phyloP scores from a whole-genome alignment of 2,113 vertebrate genomes.

The Colossoma macropomum region DNA sequence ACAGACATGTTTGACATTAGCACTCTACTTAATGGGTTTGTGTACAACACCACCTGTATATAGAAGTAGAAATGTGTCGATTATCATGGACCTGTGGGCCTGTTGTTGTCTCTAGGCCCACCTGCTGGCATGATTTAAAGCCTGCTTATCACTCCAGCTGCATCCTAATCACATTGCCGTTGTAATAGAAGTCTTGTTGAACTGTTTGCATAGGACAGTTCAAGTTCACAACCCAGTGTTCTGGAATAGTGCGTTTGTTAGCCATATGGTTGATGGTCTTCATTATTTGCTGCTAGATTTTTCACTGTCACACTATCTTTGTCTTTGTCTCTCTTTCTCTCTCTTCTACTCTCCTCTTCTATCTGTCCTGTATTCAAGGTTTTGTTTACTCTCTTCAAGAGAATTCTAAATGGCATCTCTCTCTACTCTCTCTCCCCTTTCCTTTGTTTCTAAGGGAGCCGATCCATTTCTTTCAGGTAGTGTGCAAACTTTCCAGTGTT shows the following conservation, averaged over 20 bases:
- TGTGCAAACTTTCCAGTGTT: constrained; percentile 40
- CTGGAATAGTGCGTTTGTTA: background rate
- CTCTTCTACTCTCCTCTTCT: background rate
- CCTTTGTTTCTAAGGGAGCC: background rate
- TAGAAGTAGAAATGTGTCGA: constrained; percentile 17
- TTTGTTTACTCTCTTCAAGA: constrained; percentile 42
- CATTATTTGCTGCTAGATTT: background rate
- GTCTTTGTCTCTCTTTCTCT: constrained; percentile 1
- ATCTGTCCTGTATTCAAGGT: constrained; percentile 51
- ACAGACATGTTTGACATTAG: constrained; percentile 21
- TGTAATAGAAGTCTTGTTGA: background rate
- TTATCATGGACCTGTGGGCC: background rate
- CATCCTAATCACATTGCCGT: constrained; percentile 1
- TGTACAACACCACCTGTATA: constrained; percentile 15
- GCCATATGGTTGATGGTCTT: background rate
- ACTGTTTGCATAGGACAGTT: background rate
- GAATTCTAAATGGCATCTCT: constrained; percentile 49
- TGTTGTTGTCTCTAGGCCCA: background rate
- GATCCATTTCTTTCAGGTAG: constrained; percentile 33
- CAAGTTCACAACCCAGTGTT: constrained; percentile 13
- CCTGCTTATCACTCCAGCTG: background rate
- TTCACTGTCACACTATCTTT: background rate
- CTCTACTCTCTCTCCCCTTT: constrained; percentile 4
- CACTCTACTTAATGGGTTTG: constrained; percentile 27
- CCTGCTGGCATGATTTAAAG: background rate